phyloP scores from a whole-genome alignment of 2,797 vertebrate species.

The Sardinella longiceps region DNA sequence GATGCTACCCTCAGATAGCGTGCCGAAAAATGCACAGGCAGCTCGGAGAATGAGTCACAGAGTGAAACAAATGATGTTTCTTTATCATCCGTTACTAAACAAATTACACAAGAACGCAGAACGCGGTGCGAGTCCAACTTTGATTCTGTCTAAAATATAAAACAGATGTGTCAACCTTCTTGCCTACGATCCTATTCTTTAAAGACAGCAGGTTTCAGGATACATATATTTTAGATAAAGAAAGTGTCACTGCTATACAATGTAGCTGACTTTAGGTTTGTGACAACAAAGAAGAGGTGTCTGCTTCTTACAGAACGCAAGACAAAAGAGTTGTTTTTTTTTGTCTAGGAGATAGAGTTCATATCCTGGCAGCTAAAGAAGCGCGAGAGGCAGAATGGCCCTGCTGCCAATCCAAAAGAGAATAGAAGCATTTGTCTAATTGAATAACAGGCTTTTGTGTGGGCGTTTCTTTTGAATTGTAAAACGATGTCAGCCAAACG shows the following conservation, averaged over 20 bases:
- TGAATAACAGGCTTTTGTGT: neutral
- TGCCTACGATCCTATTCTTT: neutral
- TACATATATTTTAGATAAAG: neutral
- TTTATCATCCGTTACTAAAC: neutral
- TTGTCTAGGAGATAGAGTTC: neutral
- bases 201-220: neutral
- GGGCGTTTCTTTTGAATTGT: neutral
- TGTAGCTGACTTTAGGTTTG: neutral
- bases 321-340: neutral
- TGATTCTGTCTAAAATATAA: neutral
- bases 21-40: neutral
- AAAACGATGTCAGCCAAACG: neutral
- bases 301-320: neutral
- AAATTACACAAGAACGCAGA: neutral
- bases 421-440: neutral
- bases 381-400: neutral
- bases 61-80: neutral
- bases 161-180: neutral
- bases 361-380: neutral
- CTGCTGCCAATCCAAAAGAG: neutral
- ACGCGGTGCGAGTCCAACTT: neutral
- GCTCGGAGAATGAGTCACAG: neutral
- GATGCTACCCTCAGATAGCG: constrained; percentile 33
- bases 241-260: neutral
- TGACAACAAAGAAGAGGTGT: neutral